phyloP scores from a whole-genome alignment of 1,140 invertebrate species.

The Atopsyche davidsoni region DNA sequence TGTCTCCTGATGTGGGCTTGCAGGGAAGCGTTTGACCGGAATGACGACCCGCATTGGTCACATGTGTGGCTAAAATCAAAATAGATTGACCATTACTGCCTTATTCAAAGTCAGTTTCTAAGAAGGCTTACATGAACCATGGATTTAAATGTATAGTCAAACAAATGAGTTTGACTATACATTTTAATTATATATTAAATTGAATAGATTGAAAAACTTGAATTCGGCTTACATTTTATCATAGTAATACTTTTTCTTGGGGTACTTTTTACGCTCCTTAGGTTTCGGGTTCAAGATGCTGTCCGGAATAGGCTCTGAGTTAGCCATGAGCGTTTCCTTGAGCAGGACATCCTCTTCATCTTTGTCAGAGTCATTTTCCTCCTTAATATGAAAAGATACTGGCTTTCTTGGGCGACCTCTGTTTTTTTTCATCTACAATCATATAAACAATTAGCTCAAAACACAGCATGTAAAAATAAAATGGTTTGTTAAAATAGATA shows the following conservation, averaged over 20 bases:
- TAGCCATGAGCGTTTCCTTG: slow-evolving; percentile 44
- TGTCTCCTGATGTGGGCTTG: slow-evolving; percentile 47
- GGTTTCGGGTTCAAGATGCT: slow-evolving; percentile 41
- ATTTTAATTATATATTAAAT: background rate
- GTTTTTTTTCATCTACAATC: slow-evolving; percentile 2
- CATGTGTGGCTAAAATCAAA: slow-evolving; percentile 40
- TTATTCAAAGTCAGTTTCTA: no score
- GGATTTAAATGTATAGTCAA: no score
- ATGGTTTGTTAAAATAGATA: no score
- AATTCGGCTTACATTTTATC: slow-evolving; percentile 41
- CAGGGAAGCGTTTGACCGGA: slow-evolving; percentile 45
- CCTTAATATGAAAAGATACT: slow-evolving; percentile 9
- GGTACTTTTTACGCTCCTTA: slow-evolving; percentile 33
- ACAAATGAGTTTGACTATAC: background rate
- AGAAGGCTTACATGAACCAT: no score
- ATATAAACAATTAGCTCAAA: background rate
- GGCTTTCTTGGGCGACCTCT: slow-evolving; percentile 6
- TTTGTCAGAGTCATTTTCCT: slow-evolving; percentile 26
- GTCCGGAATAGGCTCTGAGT: slow-evolving; percentile 43
- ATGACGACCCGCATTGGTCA: slow-evolving; percentile 45
- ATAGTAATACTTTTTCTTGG: slow-evolving; percentile 44
- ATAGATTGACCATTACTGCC: background rate
- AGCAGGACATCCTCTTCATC: slow-evolving; percentile 42
- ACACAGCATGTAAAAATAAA: no score
- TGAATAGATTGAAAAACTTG: background rate